These are phyloP conservation scores for Camponotus fellah DNA, from an alignment of 2,888 invertebrate species.

Conservation along the genomic window DNA sequence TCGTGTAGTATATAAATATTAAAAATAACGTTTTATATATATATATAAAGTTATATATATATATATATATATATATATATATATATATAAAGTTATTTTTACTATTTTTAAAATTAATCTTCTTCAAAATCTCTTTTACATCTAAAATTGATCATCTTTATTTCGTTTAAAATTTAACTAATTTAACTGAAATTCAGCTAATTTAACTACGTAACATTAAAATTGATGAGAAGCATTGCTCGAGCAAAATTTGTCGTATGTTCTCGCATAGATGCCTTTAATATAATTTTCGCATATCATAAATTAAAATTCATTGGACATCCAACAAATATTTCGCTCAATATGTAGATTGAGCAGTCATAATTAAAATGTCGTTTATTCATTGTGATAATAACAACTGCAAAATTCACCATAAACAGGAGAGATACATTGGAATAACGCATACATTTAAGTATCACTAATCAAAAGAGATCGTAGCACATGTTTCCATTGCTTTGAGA, in stretches of 20 bases:
- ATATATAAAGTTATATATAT: not conserved
- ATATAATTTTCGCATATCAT: not conserved
- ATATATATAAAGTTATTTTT: not conserved
- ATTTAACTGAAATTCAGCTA: no score
- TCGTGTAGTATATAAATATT: not conserved
- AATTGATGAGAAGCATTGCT: not conserved
- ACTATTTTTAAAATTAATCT: not conserved
- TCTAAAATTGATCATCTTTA: not conserved
- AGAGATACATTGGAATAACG: not conserved
- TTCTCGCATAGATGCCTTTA: not conserved
- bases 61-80: no score
- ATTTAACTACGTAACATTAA: not conserved
- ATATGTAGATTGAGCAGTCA: slow-evolving; percentile 28
- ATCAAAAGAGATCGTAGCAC: not conserved
- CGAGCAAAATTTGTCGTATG: not conserved
- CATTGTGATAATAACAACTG: slow-evolving; percentile 17
- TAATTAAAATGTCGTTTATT: slow-evolving; percentile 21
- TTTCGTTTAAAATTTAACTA: not conserved
- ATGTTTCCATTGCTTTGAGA: not conserved
- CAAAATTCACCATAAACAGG: not conserved
- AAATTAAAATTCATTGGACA: slow-evolving; percentile 34
- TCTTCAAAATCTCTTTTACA: not conserved
- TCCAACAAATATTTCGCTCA: slow-evolving; percentile 17
- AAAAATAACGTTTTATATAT: no score
- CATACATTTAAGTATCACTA: not conserved